Base-by-base conservation (phyloP, 2,113 vertebrate genomes). In the Synodontis membranacea region DNA sequence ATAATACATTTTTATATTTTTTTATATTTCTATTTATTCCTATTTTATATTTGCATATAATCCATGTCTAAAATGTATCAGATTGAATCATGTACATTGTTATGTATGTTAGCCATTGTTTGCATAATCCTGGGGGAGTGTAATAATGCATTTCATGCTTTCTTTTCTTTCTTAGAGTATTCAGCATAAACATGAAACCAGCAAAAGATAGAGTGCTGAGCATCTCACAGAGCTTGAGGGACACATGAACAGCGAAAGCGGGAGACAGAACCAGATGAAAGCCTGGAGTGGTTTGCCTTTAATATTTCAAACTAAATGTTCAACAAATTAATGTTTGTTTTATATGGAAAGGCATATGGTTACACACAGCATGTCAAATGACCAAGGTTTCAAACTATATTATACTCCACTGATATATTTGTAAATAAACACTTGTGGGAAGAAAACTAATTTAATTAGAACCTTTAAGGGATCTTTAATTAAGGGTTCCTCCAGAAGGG, bases 191-290 rank as follows among this genome's bases (percentile, higher is more conserved):
- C 3, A 70, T 81, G 54, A 85, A 82, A 28, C 70, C 60, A 44
- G 37, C 5, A 1, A 87, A 86, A 39, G 75, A 62, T 31, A 72
- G 34, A 60, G 82, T 66, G 12, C 80, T 34, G 19, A 89, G 85
- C 78, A 52, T 87, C n/a, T 25, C 82, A 31, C 34, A 28, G 44
- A 39, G 44, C 44, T 39, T 10, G 2, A 86, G 64, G 50, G 56
- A 84, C n/a, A 56, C 15, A 9, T 48, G 25, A 83, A 23, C 25
- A 0, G 4, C 3, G 1, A 28, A 46, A n/a, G 12, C 15, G 2
- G 54, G 58, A 31, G 25, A 50, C 39, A 28, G 25, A 64, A 62
- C 25, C 6, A 4, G 39, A 42, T 9, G 15, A n/a, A 81, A 10
- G 21, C 11, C 4, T 70, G n/a, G 17, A 68, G 28, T 52, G n/a